A percentile compares a stretch with the other conserved stretches of the same genome.
These are phyloP conservation scores for Choloepus hoffmanni DNA, from an alignment of 2,113 vertebrate genomes.

Conservation along the genomic window DNA sequence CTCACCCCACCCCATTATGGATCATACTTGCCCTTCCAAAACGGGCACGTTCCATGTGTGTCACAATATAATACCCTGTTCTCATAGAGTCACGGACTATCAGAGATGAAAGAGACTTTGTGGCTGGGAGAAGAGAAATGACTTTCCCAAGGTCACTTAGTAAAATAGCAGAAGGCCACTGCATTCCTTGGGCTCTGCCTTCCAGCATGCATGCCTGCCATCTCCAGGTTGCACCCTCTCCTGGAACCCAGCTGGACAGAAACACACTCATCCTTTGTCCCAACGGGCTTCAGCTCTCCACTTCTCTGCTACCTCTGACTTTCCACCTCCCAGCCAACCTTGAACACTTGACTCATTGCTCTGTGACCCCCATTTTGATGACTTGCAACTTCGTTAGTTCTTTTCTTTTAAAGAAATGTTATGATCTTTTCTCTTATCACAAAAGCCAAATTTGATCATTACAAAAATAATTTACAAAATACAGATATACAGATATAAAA, in stretches of 20 bases:
- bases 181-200: neutral
- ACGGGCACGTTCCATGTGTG: neutral
- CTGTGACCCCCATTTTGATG: neutral
- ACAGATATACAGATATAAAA: neutral
- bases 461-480: slow-evolving; percentile 53
- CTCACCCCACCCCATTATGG: neutral
- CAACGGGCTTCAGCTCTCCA: neutral
- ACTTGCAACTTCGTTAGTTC: neutral
- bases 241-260: neutral
- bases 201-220: neutral
- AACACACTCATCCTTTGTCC: neutral
- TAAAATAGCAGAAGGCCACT: neutral
- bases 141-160: neutral
- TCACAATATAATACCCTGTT: neutral
- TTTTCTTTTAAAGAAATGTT: neutral
- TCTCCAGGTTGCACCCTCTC: neutral
- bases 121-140: neutral
- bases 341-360: neutral
- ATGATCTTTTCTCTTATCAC: neutral
- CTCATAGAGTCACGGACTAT: neutral
- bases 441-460: slow-evolving; percentile 42
- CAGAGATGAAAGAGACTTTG: neutral
- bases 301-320: neutral
- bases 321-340: neutral
- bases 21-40: neutral